A percentile compares a stretch with the other conserved stretches of the same genome.
phyloP scores from a whole-genome alignment of 2,113 vertebrate species.

The Cyprinus carpio region DNA sequence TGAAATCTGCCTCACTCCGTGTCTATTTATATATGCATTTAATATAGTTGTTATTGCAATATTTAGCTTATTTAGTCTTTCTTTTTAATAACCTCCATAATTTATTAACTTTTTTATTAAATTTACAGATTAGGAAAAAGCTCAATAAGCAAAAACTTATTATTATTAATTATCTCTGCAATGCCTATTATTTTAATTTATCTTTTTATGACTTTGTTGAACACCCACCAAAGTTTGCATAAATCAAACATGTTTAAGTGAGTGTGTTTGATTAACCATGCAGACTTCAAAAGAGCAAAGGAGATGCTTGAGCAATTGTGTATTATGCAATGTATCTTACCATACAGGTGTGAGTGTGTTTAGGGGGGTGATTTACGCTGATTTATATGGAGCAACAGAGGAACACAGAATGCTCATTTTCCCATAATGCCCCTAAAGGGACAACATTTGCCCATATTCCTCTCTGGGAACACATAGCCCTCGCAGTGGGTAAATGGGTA shows the following conservation, averaged over 20 bases:
- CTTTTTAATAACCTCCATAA: neutral
- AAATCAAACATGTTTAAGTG: neutral
- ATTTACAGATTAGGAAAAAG: neutral
- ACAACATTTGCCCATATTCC: constrained; percentile 24
- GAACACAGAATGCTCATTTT: neutral
- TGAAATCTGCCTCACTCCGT: neutral
- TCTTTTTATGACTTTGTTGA: neutral
- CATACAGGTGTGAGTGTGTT: neutral
- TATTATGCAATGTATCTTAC: neutral
- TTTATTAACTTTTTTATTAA: neutral
- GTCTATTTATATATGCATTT: neutral
- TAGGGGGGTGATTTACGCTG: neutral
- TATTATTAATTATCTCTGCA: neutral
- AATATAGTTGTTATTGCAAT: neutral
- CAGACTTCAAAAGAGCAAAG: neutral
- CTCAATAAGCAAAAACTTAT: neutral
- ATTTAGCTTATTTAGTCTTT: neutral
- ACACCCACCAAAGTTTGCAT: neutral
- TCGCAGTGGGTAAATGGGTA: constrained; percentile 35
- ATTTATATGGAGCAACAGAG: neutral
- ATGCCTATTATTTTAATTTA: neutral
- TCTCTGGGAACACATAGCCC: constrained; percentile 18
- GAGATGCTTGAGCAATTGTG: neutral
- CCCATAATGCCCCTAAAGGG: constrained; percentile 32
- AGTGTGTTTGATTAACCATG: neutral